Base-by-base conservation (phyloP, 1,140 invertebrate genomes). In the Danaus plexippus region DNA sequence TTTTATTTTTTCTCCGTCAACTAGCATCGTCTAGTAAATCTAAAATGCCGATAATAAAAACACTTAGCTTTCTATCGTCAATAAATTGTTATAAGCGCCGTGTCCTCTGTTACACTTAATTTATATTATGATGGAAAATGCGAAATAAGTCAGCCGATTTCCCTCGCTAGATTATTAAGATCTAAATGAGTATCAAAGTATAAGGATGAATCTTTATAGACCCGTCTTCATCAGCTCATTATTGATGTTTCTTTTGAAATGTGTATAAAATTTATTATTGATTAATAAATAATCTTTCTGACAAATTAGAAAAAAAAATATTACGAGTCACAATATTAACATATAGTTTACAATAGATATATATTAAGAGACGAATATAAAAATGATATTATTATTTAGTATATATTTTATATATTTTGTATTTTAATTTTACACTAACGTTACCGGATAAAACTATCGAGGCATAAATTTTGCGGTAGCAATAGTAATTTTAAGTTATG, bases 51-150 rank as follows among this genome's bases (percentile, higher is more conserved):
- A 80, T 80, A 72, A 77, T 60, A 70, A 66, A 67, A 65, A 67
- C 66, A 72, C 53, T 67, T 77, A 74, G 66, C 54, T 53, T 54
- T 60, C 59, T 63, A 71, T 64, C 62, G 58, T 53, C 47, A 73
- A 80, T 80, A 78, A 78, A 78, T 77, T 68, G 70, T 71, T 69
- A 73, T 71, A 71, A 71, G 67, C 63, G 63, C 44, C 57, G 49
- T 46, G 55, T 54, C 55, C 52, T 52, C 46, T 52, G 44, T 44
- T 32, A 47, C 57, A 49, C 61, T 58, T 54, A 61, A 64, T 57
- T 49, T 48, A 52, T 60, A 67, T 73, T 71, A 67, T 73, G 68
- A 69, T 61, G 57, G 60, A 64, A 66, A 73, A 73, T 69, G 67
- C 66, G 61, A 69, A 65, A 71, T 74, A 73, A 72, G 63, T 66